Evolutionary conservation across 2,113 vertebrate genomes (phyloP).

Genomic region (Dascyllus trimaculatus): DNA sequence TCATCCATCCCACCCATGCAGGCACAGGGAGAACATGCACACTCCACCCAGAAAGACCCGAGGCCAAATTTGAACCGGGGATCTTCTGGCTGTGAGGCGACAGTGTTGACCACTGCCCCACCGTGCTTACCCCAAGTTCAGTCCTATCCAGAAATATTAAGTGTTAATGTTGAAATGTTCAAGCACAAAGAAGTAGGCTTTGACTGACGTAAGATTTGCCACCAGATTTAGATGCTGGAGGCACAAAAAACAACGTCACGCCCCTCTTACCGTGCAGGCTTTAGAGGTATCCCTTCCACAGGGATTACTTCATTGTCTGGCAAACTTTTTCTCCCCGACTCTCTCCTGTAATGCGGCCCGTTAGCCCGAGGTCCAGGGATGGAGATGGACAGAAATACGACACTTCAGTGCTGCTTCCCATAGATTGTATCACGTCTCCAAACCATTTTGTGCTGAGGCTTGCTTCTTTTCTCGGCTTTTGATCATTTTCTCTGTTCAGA

Average conservation of each 20-base stretch:
- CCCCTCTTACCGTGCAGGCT: conserved; percentile 18
- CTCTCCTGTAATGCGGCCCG: conserved; percentile 30
- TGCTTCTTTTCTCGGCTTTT: conserved; percentile 52
- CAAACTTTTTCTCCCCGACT: conserved; percentile 4
- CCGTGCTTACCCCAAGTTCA: too few species aligned
- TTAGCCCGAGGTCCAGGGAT: conserved; percentile 23
- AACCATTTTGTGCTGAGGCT: conserved; percentile 49
- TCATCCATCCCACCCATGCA: too few species aligned
- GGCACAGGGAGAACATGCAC: too few species aligned
- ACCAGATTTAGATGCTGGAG: neutral
- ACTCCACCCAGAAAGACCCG: too few species aligned
- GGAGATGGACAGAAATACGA: conserved; percentile 55
- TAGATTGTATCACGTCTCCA: conserved; percentile 40
- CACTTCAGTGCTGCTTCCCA: conserved; percentile 42
- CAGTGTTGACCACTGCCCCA: too few species aligned
- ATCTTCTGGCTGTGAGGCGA: too few species aligned
- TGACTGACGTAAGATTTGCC: too few species aligned
- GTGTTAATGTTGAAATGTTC: too few species aligned
- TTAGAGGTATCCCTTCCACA: conserved; percentile 45
- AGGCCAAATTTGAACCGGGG: too few species aligned
- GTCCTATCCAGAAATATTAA: too few species aligned
- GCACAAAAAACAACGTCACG: neutral
- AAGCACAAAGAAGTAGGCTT: too few species aligned
- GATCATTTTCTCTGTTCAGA: conserved; percentile 36
- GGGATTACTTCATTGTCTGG: conserved; percentile 54